These are phyloP conservation scores for Malachius bipustulatus DNA, from an alignment of 2,888 invertebrate species.

Conservation along the genomic window DNA sequence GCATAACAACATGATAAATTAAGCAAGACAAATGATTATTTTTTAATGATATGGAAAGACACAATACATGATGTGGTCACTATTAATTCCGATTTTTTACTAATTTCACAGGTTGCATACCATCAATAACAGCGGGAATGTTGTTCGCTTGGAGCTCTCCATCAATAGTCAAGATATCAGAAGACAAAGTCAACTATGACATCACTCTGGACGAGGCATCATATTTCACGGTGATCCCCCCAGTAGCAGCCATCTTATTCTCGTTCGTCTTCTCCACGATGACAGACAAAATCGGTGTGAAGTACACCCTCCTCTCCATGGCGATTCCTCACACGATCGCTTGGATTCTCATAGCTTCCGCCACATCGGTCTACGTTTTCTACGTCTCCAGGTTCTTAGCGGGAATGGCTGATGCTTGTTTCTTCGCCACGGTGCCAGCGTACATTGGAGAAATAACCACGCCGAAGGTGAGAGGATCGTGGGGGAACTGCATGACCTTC, in stretches of 20 bases:
- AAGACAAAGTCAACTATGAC: slow-evolving; percentile 23
- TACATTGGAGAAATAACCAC: slow-evolving; percentile 28
- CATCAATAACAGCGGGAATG: slow-evolving; percentile 17
- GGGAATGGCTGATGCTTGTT: slow-evolving; percentile 24
- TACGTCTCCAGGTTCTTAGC: slow-evolving; percentile 25
- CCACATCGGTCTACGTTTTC: slow-evolving; percentile 24
- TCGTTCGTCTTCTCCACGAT: slow-evolving; percentile 16
- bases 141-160: slow-evolving; percentile 30
- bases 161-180: slow-evolving; percentile 26
- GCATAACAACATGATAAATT: too few species aligned
- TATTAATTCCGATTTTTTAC: too few species aligned
- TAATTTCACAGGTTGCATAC: slow-evolving; percentile 13
- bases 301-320: slow-evolving; percentile 20
- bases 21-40: too few species aligned
- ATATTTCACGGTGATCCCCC: slow-evolving; percentile 28
- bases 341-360: slow-evolving; percentile 22
- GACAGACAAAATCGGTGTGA: slow-evolving; percentile 20
- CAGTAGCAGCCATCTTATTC: slow-evolving; percentile 20
- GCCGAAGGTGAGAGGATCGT: slow-evolving; percentile 26
- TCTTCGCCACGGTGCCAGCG: slow-evolving; percentile 24
- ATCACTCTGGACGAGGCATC: slow-evolving; percentile 29
- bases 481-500: slow-evolving; percentile 25
- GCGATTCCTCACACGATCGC: slow-evolving; percentile 24
- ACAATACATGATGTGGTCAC: too few species aligned
- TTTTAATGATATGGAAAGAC: too few species aligned